Evolutionary conservation across 2,797 vertebrate genomes (phyloP), one percentile per base, ranked within the genome.

Genomic region (Enteromius viviparus): DNA sequence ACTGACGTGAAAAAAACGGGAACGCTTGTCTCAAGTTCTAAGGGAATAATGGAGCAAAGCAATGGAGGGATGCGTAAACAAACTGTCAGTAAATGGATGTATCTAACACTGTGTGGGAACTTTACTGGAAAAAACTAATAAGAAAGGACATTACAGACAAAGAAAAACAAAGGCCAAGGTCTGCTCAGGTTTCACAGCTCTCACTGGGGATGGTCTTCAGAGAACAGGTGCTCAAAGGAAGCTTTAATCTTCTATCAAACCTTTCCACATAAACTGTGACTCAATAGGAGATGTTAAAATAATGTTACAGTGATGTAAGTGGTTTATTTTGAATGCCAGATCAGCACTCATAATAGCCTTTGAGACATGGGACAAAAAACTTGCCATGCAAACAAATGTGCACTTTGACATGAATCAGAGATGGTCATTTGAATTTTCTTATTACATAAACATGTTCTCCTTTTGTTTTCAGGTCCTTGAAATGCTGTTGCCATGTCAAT

Each of bases 61-160:
- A 83, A 84, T 58, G 64, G 85, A 23, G 55, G 53, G 85, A 34
- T 84, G 86, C 79, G 53, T 77, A 72, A 84, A 83, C 85, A 78
- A 45, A 23, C 17, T 19, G 21, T 29, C 26, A 14, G 45, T 71
- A 70, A 82, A 79, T 62, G 60, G 34, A 68, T 78, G 72, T 85
- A 82, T 88, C 84, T 80, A 62, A 77, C 74, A 32, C 78, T 62
- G 12, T 68, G 21, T 45, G 42, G 66, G 76, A 69, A 86, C 71
- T 84, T 82, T 62, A 77, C 58, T 81, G 72, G 29, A 71, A 58
- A n/a, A 23, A 51, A 17, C 47, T 85, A 77, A 85, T 70, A 49
- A 55, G 79, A 72, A 84, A 53, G 19, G 82, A 81, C 85, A 80
- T 81, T 70, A 71, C 53, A 87, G 83, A 83, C 78, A 65, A 86